Evolutionary conservation across 2,888 invertebrate genomes (phyloP), one percentile per base, ranked within the genome.

Genomic region (Caenorhabditis sinica): DNA sequence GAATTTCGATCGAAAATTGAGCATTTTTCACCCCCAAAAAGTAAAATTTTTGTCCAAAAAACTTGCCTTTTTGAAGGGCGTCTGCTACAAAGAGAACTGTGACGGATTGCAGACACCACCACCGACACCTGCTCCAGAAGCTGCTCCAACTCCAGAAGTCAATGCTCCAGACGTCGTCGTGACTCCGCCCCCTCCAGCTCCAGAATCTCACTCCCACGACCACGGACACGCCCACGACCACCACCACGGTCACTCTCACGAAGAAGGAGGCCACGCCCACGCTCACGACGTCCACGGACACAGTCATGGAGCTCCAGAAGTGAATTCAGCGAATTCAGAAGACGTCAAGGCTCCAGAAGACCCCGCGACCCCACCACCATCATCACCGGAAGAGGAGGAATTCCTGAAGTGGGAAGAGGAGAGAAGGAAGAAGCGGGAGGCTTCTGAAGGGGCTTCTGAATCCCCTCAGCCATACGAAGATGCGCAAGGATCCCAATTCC

Each of bases 1-100:
- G n/a, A 53, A 25, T 23, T 53, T 36, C 33, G 23, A 53, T n/a
- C n/a, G 53, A 53, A 53, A 53, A 53, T 53, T 23, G n/a, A n/a
- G 15, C n/a, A n/a, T 49, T 49, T 49, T 9, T 17, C n/a, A 2
- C 17, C 23, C 23, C 23, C 8, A 45, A 45, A 45, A 15, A n/a
- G 13, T 5, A 1, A 2, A 51, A 23, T 23, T 11, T 23, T 75
- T 15, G 43, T 23, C 49, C 61, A 25, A 61, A 56, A 66, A 58
- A 58, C 56, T 65, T 66, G 68, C 45, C 25, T 36, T 69, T 25
- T 63, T 63, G 71, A 49, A 83, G 83, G 83, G 79, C 68, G 61
- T 71, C 63, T 83, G 83, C 83, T 83, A 79, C 83, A 83, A 83
- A 79, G 83, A 83, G 20, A 73, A 83, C 53, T 83, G 83, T 79